A percentile compares a stretch with the other conserved stretches of the same genome.
phyloP scores from a whole-genome alignment of 2,113 vertebrate species.

The Crotophaga sulcirostris region DNA sequence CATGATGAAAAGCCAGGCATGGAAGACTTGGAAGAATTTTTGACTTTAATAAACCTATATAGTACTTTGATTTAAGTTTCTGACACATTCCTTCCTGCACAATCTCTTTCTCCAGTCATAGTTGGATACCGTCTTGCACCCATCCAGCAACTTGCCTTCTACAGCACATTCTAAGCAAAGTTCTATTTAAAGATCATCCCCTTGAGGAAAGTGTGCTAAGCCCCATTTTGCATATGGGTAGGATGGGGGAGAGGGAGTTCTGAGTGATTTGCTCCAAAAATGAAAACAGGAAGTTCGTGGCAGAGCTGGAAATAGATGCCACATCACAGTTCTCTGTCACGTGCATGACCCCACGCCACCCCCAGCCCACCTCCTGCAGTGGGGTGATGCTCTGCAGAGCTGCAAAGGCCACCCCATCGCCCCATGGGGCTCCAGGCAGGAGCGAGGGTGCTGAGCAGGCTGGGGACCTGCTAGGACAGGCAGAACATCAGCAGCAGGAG shows the following conservation, averaged over 20 bases:
- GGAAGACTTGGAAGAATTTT: not conserved
- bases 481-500: not conserved
- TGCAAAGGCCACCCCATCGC: not conserved
- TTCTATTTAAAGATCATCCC: not conserved
- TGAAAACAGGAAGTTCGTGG: not conserved
- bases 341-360: rapidly evolving
- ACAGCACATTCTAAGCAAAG: not conserved
- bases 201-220: rapidly evolving
- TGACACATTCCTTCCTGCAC: not conserved
- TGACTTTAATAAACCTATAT: not conserved
- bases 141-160: not conserved
- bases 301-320: slow-evolving; percentile 13
- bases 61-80: not conserved
- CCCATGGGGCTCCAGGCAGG: not conserved
- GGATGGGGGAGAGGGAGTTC: not conserved
- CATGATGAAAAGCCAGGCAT: not conserved
- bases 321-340: not conserved
- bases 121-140: not conserved
- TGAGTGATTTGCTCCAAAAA: not conserved
- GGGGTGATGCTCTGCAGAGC: not conserved
- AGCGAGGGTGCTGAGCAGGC: not conserved
- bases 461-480: not conserved
- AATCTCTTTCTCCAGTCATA: not conserved
- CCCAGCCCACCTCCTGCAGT: not conserved
- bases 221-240: not conserved